phyloP scores from a whole-genome alignment of 2,797 vertebrate species.

The Psittacula echo region DNA sequence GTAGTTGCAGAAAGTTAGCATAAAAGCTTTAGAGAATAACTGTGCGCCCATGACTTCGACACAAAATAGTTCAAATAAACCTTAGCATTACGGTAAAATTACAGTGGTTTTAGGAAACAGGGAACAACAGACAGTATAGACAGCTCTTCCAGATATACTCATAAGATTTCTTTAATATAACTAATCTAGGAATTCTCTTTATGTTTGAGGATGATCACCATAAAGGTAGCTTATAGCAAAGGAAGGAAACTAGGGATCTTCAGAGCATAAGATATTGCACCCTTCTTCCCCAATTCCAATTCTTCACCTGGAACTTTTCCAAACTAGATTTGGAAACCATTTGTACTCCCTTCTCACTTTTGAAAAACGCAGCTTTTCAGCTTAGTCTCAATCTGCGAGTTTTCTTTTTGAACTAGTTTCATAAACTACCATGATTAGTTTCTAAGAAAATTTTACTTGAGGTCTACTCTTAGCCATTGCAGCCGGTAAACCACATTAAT shows the following conservation, averaged over 20 bases:
- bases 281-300: not conserved
- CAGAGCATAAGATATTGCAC: not conserved
- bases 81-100: not conserved
- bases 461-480: not conserved
- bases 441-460: not conserved
- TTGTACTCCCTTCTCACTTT: not conserved
- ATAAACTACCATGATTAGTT: not conserved
- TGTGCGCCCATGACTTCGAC: accelerated
- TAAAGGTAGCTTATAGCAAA: not conserved
- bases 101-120: not conserved
- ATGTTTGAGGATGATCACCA: not conserved
- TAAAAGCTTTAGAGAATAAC: not conserved
- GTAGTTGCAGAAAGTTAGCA: not conserved
- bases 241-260: not conserved
- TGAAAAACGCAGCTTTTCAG: not conserved
- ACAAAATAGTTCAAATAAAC: not conserved
- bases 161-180: not conserved
- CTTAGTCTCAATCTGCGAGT: not conserved
- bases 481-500: not conserved
- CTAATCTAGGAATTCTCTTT: not conserved
- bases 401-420: not conserved
- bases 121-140: not conserved
- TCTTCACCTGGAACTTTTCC: not conserved
- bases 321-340: not conserved
- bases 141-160: not conserved